phyloP scores from a whole-genome alignment of 1,140 invertebrate species.

The Sipha flava region DNA sequence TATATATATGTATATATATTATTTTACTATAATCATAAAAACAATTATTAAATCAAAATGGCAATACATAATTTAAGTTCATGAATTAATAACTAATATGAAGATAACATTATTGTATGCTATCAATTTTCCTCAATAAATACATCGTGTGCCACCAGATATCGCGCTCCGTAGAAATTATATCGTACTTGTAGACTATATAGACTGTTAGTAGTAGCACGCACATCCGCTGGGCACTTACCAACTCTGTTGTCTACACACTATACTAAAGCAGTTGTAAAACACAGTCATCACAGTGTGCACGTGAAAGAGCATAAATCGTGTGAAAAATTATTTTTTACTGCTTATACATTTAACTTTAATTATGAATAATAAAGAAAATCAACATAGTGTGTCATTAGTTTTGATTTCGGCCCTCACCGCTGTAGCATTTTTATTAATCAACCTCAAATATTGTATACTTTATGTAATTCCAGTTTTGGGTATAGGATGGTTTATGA shows the following conservation, averaged over 20 bases:
- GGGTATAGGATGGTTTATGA: background rate
- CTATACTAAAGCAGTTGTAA: too few species aligned
- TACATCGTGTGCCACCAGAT: background rate
- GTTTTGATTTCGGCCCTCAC: background rate
- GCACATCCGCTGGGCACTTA: background rate
- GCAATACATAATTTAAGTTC: too few species aligned
- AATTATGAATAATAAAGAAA: background rate
- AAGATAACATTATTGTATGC: too few species aligned
- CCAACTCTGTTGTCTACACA: background rate
- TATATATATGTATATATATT: too few species aligned
- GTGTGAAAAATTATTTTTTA: background rate
- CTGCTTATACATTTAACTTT: background rate
- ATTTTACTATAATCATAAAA: too few species aligned
- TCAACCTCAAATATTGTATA: background rate
- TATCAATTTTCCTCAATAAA: too few species aligned
- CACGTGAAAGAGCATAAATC: too few species aligned
- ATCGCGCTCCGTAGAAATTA: background rate
- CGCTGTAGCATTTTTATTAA: background rate
- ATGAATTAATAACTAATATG: too few species aligned
- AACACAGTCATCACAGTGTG: background rate
- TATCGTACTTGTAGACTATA: background rate
- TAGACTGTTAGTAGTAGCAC: background rate
- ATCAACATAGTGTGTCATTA: background rate
- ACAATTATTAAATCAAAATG: too few species aligned
- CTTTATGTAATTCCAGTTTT: background rate